These are phyloP conservation scores for Chymomyza amoena DNA, from an alignment of 2,888 invertebrate genomes.

Conservation along the genomic window DNA sequence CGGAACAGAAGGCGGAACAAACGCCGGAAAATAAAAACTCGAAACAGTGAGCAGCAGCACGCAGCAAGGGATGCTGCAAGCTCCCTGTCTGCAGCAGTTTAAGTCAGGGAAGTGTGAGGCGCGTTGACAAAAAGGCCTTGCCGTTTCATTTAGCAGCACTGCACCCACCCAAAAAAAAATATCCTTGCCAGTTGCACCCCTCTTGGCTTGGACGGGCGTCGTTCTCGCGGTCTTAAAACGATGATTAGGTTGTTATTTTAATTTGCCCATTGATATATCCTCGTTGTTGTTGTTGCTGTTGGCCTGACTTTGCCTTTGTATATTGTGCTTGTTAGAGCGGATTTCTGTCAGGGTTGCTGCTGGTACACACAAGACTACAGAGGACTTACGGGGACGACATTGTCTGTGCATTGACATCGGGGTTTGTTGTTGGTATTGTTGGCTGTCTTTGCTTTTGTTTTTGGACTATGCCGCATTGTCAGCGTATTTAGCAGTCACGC, in stretches of 20 bases:
- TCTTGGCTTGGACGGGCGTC: slow-evolving; percentile 47
- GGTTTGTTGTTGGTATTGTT: not conserved
- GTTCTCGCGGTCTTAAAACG: slow-evolving; percentile 78
- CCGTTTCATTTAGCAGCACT: slow-evolving; percentile 69
- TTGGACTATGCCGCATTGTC: slow-evolving; percentile 56
- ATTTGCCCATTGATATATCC: slow-evolving; percentile 79
- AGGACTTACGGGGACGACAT: not conserved
- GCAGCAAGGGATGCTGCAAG: slow-evolving; percentile 57
- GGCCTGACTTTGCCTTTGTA: slow-evolving; percentile 64
- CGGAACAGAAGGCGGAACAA: slow-evolving; percentile 78
- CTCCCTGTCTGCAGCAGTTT: slow-evolving; percentile 27
- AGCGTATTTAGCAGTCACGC: slow-evolving; percentile 72
- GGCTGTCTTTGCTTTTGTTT: slow-evolving; percentile 9
- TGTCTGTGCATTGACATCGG: not conserved
- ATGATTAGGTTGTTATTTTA: slow-evolving; percentile 80
- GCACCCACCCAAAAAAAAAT: not conserved
- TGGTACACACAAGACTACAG: not conserved
- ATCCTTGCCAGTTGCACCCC: slow-evolving; percentile 14
- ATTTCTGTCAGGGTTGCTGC: slow-evolving; percentile 1
- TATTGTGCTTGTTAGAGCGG: slow-evolving; percentile 7
- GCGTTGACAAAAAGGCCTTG: slow-evolving; percentile 73
- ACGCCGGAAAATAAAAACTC: slow-evolving; percentile 76
- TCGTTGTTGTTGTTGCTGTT: slow-evolving; percentile 36
- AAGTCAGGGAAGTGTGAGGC: slow-evolving; percentile 4
- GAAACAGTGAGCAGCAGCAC: slow-evolving; percentile 27